A percentile compares a stretch with the other conserved stretches of the same genome.
Conservation (phyloP, 1,140 invertebrate genomes). For the Pentalonia nigronervosa region DNA sequence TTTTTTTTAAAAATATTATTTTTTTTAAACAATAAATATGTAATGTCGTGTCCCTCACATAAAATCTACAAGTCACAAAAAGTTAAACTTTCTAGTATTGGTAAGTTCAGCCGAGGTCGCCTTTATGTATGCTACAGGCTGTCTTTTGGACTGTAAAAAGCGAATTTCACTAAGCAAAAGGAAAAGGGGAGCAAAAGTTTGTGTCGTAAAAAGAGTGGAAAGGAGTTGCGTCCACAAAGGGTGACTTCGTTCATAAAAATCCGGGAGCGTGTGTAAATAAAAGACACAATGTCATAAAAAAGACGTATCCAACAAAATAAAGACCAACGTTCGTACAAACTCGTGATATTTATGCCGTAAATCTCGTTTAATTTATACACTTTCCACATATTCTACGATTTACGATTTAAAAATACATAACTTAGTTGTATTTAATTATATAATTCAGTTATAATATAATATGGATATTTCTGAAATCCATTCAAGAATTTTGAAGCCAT, state of each 20-base stretch:
- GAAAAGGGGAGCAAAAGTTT: neutral
- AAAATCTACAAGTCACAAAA: conserved; percentile 45
- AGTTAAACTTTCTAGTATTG: conserved; percentile 2
- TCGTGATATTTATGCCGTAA: neutral
- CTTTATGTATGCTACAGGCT: conserved; percentile 31
- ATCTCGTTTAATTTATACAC: conserved; percentile 38
- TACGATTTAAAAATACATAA: neutral
- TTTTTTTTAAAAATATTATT: neutral
- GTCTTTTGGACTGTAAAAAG: conserved; percentile 34
- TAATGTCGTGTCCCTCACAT: neutral
- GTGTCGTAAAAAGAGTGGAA: conserved; percentile 48
- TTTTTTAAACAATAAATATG: neutral
- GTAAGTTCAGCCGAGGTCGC: neutral
- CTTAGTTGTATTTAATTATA: neutral
- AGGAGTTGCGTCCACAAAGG: conserved; percentile 28
- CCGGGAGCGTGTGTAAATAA: conserved; percentile 35
- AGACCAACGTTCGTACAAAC: neutral
- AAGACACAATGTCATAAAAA: conserved; percentile 41
- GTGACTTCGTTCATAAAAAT: conserved; percentile 50
- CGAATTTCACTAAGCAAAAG: conserved; percentile 23
- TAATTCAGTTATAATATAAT: neutral
- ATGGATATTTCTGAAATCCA: neutral
- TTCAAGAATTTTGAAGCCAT: neutral
- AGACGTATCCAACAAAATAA: neutral
- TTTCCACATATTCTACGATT: neutral